A percentile compares a stretch with the other conserved stretches of the same genome.
Evolutionary conservation across 2,888 invertebrate species (phyloP).

Genomic region (Campaea margaritaria): DNA sequence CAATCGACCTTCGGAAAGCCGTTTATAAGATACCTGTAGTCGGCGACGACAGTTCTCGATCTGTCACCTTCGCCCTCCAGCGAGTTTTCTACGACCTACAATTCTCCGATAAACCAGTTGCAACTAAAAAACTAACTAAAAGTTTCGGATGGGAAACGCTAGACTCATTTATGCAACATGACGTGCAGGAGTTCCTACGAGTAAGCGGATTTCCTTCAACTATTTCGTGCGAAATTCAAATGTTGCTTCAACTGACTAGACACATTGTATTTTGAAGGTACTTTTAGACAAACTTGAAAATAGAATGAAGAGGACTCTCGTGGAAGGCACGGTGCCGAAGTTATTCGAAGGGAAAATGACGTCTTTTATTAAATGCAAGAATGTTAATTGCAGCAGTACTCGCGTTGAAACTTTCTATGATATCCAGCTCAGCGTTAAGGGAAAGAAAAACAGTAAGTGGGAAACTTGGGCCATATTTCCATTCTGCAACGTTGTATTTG

Average conservation of each 20-base stretch:
- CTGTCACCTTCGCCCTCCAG: conserved; percentile 97
- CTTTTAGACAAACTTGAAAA: conserved; percentile 98
- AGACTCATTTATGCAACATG: conserved; percentile 99
- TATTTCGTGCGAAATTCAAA: conserved; percentile 22
- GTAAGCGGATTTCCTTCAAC: conserved; percentile 65
- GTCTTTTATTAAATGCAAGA: conserved; percentile 98
- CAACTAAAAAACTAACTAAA: conserved; percentile 99
- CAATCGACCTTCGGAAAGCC: conserved; percentile 94
- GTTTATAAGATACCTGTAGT: conserved; percentile 99
- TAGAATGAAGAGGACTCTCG: conserved; percentile 99
- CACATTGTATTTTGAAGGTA: conserved; percentile 75
- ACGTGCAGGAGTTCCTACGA: conserved; percentile 94
- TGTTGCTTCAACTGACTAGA: conserved; percentile 13
- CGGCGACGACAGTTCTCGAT: conserved; percentile 94
- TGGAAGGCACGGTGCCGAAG: conserved; percentile 95
- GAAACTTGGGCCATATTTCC: conserved; percentile 38
- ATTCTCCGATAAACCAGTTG: conserved; percentile 98
- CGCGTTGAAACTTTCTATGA: conserved; percentile 99
- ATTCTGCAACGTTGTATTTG: conserved; percentile 37
- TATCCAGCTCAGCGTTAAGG: conserved; percentile 99
- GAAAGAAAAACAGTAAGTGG: conserved; percentile 95
- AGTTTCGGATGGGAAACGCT: conserved; percentile 99
- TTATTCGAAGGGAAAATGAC: conserved; percentile 99
- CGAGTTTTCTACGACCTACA: conserved; percentile 99
- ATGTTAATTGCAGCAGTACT: conserved; percentile 98